A percentile compares a stretch with the other conserved stretches of the same genome.
These are phyloP conservation scores for Agriopis aurantiaria DNA, from an alignment of 2,888 invertebrate species.

Conservation along the genomic window DNA sequence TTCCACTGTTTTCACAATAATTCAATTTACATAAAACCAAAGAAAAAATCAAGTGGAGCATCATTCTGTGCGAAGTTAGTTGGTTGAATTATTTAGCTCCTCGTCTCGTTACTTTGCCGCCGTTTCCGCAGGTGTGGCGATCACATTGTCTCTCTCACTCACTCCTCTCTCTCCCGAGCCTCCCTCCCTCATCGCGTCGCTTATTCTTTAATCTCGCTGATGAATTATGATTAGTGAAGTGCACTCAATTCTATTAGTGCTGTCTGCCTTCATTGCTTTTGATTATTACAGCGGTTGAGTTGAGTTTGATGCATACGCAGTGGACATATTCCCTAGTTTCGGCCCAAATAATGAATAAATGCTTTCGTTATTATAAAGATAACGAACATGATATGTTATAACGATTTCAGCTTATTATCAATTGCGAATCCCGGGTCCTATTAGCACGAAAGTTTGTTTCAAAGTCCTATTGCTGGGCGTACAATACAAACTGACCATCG, in stretches of 20 bases:
- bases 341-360: too few species aligned
- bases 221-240: slow-evolving; percentile 86
- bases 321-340: background rate
- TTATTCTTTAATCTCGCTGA: slow-evolving; percentile 86
- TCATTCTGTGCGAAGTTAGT: slow-evolving; percentile 62
- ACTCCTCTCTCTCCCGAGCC: slow-evolving; percentile 41
- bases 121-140: slow-evolving; percentile 86
- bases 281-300: slow-evolving; percentile 62
- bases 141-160: slow-evolving; percentile 79
- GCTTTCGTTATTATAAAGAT: too few species aligned
- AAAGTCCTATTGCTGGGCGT: too few species aligned
- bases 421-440: too few species aligned
- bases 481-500: too few species aligned
- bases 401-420: too few species aligned
- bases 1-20: too few species aligned
- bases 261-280: slow-evolving; percentile 67
- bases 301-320: slow-evolving; percentile 4
- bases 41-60: slow-evolving; percentile 60
- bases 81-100: slow-evolving; percentile 83
- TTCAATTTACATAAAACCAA: background rate
- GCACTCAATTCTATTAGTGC: slow-evolving; percentile 83
- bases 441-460: too few species aligned
- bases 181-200: slow-evolving; percentile 68
- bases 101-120: slow-evolving; percentile 82
- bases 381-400: too few species aligned